Evolutionary conservation across 2,888 invertebrate species (phyloP), one percentile per base, ranked within the genome.

Genomic region (Meganola albula): DNA sequence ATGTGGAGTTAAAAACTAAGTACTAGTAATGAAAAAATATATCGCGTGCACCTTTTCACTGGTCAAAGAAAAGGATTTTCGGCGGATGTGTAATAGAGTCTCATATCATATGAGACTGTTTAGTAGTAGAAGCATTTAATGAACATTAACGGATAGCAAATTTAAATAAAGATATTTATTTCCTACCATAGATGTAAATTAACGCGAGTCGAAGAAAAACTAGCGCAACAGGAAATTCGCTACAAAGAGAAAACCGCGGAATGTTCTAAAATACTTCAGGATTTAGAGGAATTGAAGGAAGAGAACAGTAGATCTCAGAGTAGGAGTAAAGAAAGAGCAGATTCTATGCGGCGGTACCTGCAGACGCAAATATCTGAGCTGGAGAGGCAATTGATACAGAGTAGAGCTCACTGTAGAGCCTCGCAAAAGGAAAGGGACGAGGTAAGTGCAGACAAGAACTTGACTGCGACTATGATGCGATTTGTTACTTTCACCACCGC

Each of bases 361-460:
- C 80, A 80, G 24, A 65, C 65, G 0, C 83, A 83, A 40, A 68
- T 84, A 22, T 69, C 80, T 0, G 80, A 79, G 26, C 46, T 84
- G 2, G 83, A 84, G 41, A 53, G 73, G n/a, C 80, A 83, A 41
- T 47, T 84, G 24, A 63, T 76, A 24, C 71, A 77, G 24, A 79
- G 74, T 29, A 62, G 83, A 5, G 84, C 83, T 0, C 78, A 77
- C 36, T 72, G 71, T 27, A 59, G 66, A 28, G 58, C 74, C 3
- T 74, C 67, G 28, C 78, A 80, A 39, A 84, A 80, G 45, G 83
- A 84, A 34, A 62, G 80, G 18, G 80, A 84, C 29, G 80, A 83
- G 52, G 83, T 83, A 40, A n/a, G n/a, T n/a, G n/a, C n/a, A n/a
- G n/a, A n/a, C n/a, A n/a, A n/a, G n/a, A n/a, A n/a, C n/a, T n/a